Evolutionary conservation across 2,113 vertebrate genomes (phyloP), one percentile per base, ranked within the genome.

Genomic region (Poeciliopsis occidentalis): DNA sequence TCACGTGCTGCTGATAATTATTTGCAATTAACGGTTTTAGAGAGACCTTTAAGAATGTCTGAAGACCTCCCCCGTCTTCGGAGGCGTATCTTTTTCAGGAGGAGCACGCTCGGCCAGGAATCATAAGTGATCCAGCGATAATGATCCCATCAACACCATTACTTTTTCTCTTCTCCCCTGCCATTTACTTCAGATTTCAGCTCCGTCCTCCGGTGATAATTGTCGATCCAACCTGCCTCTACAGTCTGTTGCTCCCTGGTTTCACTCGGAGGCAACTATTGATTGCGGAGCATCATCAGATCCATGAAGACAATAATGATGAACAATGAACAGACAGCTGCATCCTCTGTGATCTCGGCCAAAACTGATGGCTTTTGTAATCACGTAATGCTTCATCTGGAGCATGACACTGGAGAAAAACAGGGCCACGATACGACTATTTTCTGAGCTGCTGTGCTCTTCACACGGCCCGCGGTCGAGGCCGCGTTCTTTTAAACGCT

Each of bases 261-360:
- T 84, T 57, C 76, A 85, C 91, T 92, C 67, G 26, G 47, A 93
- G 88, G 87, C 86, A 82, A 85, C 88, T 92, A 93, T 93, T 79
- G 91, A 94, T 94, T 86, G 30, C 60, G 74, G 70, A 60, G 83
- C 85, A 82, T 91, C 84, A 84, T 90, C 83, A 81, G 91, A 91
- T 92, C 84, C 81, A 92, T 91, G 81, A 90, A 85, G 88, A 93
- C 90, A 93, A 91, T 85, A 74, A 84, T 91, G 90, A 93, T 92
- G 89, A 93, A 93, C 77, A 93, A 93, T 80, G 85, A 92, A 85
- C 83, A 79, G 86, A 79, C 88, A 85, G 89, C 89, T 92, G 91
- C 82, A 87, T 84, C 85, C 82, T 83, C 88, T 88, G 88, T 76
- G 81, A 85, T 85, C 80, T 62, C 65, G 87, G 78, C 81, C 90